Base-by-base conservation (phyloP, 2,888 invertebrate species). In the Tetramorium bicarinatum region DNA sequence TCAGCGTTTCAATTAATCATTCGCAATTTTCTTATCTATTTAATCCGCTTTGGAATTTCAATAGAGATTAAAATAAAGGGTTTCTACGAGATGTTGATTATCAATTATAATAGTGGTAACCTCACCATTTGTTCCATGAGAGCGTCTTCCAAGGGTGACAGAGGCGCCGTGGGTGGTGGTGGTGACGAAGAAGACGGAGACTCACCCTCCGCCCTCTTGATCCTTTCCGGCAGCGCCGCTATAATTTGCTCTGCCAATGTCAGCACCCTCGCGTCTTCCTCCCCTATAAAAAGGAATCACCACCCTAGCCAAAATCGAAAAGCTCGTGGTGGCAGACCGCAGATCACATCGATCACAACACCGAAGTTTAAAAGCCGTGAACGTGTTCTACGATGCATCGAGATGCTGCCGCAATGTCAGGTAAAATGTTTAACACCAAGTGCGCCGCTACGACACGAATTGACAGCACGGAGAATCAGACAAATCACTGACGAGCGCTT, bases 201-300 rank as follows among this genome's bases (percentile, higher is more conserved):
- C 91, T 94, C 94, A 92, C 92, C 93, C 90, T 94, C 93, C 86
- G 91, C 94, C 85, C 94, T 98, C 97, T 99, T 99, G 94, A 99
- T 99, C 93, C 99, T 96, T 91, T 99, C 99, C 84, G 99, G 99
- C 96, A 99, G 98, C 15, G 99, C 99, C 79, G 99, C 99, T 93
- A 99, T 99, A 92, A 99, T 99, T 96, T 99, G 99, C 95, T 99
- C 99, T 79, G 99, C 99, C 94, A 99, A 95, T 81, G 98, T 99
- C 93, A 98, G 96, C 88, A 99, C 98, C 93, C 98, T 97, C 92
- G 97, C 98, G 96, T 98, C 98, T 95, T 98, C 98, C 95, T 98
- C 98, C 97, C 98, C 98, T 98, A 96, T 94, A 96, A 94, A 93
- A 92, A 92, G 90, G 85, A 92, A 92, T 90, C 87, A 91, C 89